phyloP scores from a whole-genome alignment of 2,888 invertebrate species.

The Acleris emargana region DNA sequence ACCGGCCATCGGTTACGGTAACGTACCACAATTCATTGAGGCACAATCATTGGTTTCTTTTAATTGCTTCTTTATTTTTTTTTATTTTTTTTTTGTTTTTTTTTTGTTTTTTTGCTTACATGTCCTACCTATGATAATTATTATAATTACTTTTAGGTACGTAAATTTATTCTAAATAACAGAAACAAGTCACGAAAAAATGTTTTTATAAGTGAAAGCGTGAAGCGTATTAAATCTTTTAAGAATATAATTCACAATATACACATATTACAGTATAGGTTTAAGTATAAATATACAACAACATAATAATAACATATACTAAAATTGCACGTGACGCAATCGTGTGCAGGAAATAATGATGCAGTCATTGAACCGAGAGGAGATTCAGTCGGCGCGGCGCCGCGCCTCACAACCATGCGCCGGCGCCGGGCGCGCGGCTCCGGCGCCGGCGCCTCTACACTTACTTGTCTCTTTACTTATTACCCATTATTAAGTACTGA shows the following conservation, averaged over 20 bases:
- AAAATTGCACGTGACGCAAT: slow-evolving; percentile 81
- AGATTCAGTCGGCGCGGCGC: slow-evolving; percentile 72
- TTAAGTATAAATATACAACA: slow-evolving; percentile 83
- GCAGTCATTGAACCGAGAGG: slow-evolving; percentile 81
- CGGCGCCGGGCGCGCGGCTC: slow-evolving; percentile 40
- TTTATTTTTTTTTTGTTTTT: slow-evolving; percentile 50
- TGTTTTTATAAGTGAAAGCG: slow-evolving; percentile 78
- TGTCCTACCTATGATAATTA: slow-evolving; percentile 71
- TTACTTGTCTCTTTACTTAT: slow-evolving; percentile 66
- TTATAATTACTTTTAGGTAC: slow-evolving; percentile 83
- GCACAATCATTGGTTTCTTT: slow-evolving; percentile 84
- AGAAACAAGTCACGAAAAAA: slow-evolving; percentile 82
- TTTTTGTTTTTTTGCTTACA: slow-evolving; percentile 56
- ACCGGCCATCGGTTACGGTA: slow-evolving; percentile 82
- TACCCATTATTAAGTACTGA: slow-evolving; percentile 80
- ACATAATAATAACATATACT: slow-evolving; percentile 83
- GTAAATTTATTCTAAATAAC: slow-evolving; percentile 84
- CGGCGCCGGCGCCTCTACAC: slow-evolving; percentile 61
- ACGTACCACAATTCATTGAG: slow-evolving; percentile 84
- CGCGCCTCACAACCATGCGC: slow-evolving; percentile 73
- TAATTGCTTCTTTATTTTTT: slow-evolving; percentile 75
- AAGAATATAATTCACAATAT: slow-evolving; percentile 82
- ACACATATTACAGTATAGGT: slow-evolving; percentile 80
- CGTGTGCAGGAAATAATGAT: slow-evolving; percentile 78
- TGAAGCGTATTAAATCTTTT: slow-evolving; percentile 81